Evolutionary conservation across 2,113 vertebrate species (phyloP), one percentile per base, ranked within the genome.

Genomic region (Psammodynastes pulverulentus): DNA sequence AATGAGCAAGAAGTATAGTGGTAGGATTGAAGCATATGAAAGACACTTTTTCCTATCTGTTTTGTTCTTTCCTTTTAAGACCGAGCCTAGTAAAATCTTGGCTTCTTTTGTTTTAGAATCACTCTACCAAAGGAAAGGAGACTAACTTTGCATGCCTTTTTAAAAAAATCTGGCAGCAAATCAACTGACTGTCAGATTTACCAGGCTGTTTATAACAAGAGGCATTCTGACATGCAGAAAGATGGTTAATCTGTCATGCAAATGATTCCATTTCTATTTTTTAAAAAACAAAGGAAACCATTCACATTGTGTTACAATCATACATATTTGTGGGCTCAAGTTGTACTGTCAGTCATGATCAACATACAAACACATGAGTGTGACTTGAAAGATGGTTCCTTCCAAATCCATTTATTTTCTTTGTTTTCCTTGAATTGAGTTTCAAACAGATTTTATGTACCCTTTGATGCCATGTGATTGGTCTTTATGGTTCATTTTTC

Each of bases 151-250:
- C 39, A 88, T 79, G 43, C 13, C 39, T 43, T 79, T 34, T 34
- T 9, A 62, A 88, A 92, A 34, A 96, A 95, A 96, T 97, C 96
- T 96, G 96, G 97, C 97, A 97, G 96, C 96, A 97, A 97, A 98
- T 97, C 97, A 98, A 48, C 0, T 2, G 87, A 86, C 93, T 96
- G 97, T 97, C 97, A 95, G 91, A 72, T 91, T 85, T 84, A 91
- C 0, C 3, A 72, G 94, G 95, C 96, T 97, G 97, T 98, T 98
- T 97, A 95, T 97, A 97, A 92, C 97, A 95, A 97, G 97, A 97
- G 97, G 96, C 94, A 45, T 97, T 97, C 95, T 13, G 10, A 95
- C 92, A 94, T 95, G 90, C 90, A 91, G 92, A 56, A 17, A 95
- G 97, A 92, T 95, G 96, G 96, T 95, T 96, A 96, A 97, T 97